Base-by-base conservation (phyloP, 2,888 invertebrate genomes). In the Netelia melanura region DNA sequence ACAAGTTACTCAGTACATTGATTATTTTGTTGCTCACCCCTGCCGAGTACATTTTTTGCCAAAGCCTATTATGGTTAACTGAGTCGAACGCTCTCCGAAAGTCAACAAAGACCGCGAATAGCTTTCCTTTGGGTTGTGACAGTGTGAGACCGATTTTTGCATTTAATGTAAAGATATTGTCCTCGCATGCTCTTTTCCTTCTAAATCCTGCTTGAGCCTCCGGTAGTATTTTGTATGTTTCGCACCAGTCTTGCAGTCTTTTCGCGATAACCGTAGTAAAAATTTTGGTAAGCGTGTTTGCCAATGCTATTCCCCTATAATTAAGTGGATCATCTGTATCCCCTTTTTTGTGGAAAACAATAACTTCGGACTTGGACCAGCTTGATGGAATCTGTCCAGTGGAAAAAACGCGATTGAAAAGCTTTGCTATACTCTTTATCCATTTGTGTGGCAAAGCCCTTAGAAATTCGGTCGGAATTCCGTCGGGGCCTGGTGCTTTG, bases 231-330 rank as follows among this genome's bases (percentile, higher is more conserved):
- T 83, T 56, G 14, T 75, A 38, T 5, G 58, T 30, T 52, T 88
- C 84, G 25, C 62, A 54, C 87, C 87, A 89, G 0, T 9, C 14
- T 1, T 65, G 30, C 5, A 89, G 56, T 21, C 90, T 58, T 8
- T 65, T 61, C 2, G 87, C 80, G 25, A 90, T 17, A 0, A 89
- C 43, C 0, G 68, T 38, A 0, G 89, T 89, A 17, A 87, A 80
- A 6, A 91, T 83, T 78, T 91, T 91, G 21, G 88, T 85, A 25
- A 89, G 87, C 0, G 87, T 78, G 62, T 90, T 90, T 30, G 87
- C 80, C 2, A 90, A 56, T 0, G 89, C 85, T 11, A 90, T 90
- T 30, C 89, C 89, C 56, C 88, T 74, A 70, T 90, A 91, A 61
- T 89, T 91, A 0, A 77, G 71, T 0, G 89, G 89, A 64, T 90